Evolutionary conservation across 2,113 vertebrate species (phyloP).

Genomic region (Ceyx melanurus): DNA sequence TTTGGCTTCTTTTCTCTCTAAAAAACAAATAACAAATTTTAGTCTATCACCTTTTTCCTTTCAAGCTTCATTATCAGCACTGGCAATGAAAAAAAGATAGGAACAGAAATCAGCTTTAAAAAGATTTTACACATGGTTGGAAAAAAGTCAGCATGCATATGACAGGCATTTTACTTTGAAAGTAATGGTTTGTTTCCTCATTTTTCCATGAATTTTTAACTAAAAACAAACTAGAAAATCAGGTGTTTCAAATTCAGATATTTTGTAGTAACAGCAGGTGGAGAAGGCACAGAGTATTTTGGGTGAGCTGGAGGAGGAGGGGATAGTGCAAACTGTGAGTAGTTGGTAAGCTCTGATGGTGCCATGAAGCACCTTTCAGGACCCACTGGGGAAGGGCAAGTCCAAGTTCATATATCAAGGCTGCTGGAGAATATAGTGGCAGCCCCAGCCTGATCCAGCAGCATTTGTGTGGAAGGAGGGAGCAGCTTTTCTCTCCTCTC

Average conservation of each 20-base stretch:
- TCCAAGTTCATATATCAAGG: background rate
- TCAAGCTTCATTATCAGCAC: background rate
- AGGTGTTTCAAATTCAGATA: background rate
- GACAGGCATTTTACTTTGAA: background rate
- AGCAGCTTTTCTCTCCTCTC: background rate
- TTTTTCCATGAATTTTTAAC: background rate
- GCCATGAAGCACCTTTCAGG: background rate
- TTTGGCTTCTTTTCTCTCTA: background rate
- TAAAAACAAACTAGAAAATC: background rate
- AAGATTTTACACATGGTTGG: background rate
- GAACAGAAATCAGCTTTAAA: background rate
- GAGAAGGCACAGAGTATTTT: background rate
- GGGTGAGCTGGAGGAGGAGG: background rate
- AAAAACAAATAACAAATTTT: background rate
- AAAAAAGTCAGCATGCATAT: background rate
- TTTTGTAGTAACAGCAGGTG: background rate
- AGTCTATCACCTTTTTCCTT: background rate
- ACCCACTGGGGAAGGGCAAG: background rate
- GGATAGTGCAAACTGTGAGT: fast-evolving
- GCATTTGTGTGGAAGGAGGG: background rate
- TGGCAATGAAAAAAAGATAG: background rate
- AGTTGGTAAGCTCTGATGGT: background rate
- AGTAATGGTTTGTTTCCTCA: background rate
- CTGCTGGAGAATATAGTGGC: background rate
- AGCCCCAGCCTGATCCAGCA: background rate